Evolutionary conservation across 2,797 vertebrate species (phyloP).

Genomic region (Ctenopoma kingsleyae): DNA sequence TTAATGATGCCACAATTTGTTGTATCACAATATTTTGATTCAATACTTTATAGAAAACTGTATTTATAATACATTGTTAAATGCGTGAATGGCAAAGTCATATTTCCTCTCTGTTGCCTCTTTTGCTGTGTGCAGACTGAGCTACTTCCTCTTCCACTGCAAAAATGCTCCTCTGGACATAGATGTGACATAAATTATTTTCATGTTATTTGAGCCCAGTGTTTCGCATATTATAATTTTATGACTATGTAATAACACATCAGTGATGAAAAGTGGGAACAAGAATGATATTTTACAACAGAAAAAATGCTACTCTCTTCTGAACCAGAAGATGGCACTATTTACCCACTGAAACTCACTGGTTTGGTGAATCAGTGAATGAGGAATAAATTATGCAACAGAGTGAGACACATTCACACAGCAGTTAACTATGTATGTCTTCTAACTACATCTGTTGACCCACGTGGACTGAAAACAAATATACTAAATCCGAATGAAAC

Average conservation of each 20-base stretch:
- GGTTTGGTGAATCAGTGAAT: background rate
- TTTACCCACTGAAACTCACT: slow-evolving; percentile 31
- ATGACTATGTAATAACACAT: background rate
- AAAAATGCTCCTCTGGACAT: background rate
- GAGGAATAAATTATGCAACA: slow-evolving; percentile 6
- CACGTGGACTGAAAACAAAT: too few relatives aligned
- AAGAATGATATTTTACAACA: background rate
- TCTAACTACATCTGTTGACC: too few relatives aligned
- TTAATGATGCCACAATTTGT: background rate
- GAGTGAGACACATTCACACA: background rate
- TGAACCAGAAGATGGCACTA: slow-evolving; percentile 67
- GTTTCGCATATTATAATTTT: background rate
- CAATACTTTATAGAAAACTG: background rate
- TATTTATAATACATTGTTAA: background rate
- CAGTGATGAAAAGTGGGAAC: background rate
- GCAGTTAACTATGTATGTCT: background rate
- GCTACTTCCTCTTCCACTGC: slow-evolving; percentile 18
- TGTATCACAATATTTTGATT: background rate
- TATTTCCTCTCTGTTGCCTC: slow-evolving; percentile 7
- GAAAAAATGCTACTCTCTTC: background rate
- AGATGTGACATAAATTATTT: rapidly evolving
- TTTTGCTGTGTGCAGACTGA: background rate
- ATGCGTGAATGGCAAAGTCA: background rate
- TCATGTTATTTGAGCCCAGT: rapidly evolving
- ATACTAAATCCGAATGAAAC: background rate